phyloP scores from a whole-genome alignment of 2,888 invertebrate species.

The Pinctada fucata region DNA sequence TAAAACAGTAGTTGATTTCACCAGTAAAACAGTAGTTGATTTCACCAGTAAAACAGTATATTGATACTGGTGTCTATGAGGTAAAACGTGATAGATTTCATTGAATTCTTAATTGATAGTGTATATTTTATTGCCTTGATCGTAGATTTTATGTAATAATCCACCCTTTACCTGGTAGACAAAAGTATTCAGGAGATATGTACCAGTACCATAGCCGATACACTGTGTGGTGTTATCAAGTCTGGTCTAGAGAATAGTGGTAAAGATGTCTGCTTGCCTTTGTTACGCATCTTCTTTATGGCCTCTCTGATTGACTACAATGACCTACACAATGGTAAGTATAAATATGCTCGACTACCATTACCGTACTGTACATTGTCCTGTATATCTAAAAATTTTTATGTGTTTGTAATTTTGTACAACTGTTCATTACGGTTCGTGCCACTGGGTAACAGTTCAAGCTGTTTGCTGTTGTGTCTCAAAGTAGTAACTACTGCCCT shows the following conservation, averaged over 20 bases:
- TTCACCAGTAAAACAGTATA: conserved; percentile 7
- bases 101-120: neutral
- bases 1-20: neutral
- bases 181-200: too few species aligned
- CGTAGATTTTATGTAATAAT: too few species aligned
- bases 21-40: neutral
- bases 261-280: conserved; percentile 9
- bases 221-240: neutral
- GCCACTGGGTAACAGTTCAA: too few species aligned
- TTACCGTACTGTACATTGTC: too few species aligned
- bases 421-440: too few species aligned
- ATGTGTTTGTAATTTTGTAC: too few species aligned
- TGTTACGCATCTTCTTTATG: conserved; percentile 49
- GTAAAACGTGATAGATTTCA: conserved; percentile 8
- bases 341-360: neutral
- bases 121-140: too few species aligned
- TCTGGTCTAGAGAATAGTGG: neutral
- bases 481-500: too few species aligned
- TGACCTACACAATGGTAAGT: conserved; percentile 41
- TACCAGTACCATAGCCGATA: neutral
- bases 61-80: neutral
- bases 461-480: too few species aligned
- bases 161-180: too few species aligned
- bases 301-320: conserved; percentile 33
- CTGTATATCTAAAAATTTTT: too few species aligned